Base-by-base conservation (phyloP, 2,797 vertebrate species). In the Etheostoma perlongum region DNA sequence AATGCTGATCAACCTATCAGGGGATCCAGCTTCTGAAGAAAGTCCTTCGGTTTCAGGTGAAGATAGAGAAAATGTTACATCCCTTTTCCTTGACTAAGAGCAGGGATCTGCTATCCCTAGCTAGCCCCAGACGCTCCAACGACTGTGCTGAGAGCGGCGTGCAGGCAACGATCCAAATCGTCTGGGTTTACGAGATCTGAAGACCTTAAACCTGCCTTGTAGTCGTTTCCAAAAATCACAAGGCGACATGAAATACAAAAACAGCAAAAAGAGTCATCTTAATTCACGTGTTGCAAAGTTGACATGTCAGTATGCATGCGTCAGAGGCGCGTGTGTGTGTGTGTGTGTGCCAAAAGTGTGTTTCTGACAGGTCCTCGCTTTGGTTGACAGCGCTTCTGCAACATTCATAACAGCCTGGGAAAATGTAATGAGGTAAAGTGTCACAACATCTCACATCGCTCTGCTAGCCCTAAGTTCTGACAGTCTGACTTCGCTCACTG, bases 371-470 rank as follows among this genome's bases (percentile, higher is more conserved):
- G 84, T 85, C 76, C 78, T 80, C 27, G 64, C 84, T 86, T 87
- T 82, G 84, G 82, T 77, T 93, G 94, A 93, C 93, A 93, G 91
- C 82, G 13, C 88, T 82, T 87, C 88, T 83, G 87, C 87, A 90
- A 92, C 91, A 91, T 81, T 89, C 85, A 88, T 72, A 86, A 88
- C 86, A 91, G 91, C 79, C 78, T 70, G 88, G 87, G 89, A 91
- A 89, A 91, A 92, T 85, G 92, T 95, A 95, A 95, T 92, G 92
- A 95, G 93, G 80, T 88, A 92, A 91, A 83, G 85, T 95, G 94
- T 95, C 95, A 95, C 89, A 94, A 93, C 92, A 94, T 91, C 85
- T 93, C 93, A 92, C 84, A 88, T 85, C 73, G 84, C 89, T 88
- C 87, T 74, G 86, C 85, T 79, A 72, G 85, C 82, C 85, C 79